Evolutionary conservation across 2,888 invertebrate species (phyloP).

Genomic region (Catocala sponsa): DNA sequence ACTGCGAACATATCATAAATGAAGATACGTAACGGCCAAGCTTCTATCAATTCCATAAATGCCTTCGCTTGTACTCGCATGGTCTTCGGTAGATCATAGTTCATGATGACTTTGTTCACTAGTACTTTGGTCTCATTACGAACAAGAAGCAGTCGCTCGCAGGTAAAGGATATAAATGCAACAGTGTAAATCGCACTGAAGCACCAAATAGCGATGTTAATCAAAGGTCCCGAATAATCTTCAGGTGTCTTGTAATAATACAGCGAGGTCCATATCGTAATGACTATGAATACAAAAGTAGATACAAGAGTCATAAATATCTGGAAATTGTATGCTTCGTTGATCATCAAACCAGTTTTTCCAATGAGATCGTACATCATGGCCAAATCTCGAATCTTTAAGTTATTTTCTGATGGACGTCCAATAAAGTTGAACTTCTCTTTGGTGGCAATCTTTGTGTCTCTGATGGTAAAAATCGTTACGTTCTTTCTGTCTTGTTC

Average conservation of each 20-base stretch:
- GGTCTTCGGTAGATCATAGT: slow-evolving; percentile 66
- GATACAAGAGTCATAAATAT: slow-evolving; percentile 70
- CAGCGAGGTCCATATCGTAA: slow-evolving; percentile 67
- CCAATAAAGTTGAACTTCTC: slow-evolving; percentile 56
- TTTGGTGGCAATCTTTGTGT: slow-evolving; percentile 38
- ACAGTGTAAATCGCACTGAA: slow-evolving; percentile 58
- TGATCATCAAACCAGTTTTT: slow-evolving; percentile 60
- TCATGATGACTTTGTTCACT: slow-evolving; percentile 72
- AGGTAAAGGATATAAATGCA: slow-evolving; percentile 61
- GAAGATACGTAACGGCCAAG: slow-evolving; percentile 66
- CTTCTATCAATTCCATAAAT: slow-evolving; percentile 72
- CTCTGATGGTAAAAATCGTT: slow-evolving; percentile 52
- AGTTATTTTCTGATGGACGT: slow-evolving; percentile 50
- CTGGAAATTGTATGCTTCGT: slow-evolving; percentile 70
- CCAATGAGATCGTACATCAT: slow-evolving; percentile 64
- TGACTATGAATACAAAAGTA: slow-evolving; percentile 67
- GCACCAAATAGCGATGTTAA: slow-evolving; percentile 62
- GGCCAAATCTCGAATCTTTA: slow-evolving; percentile 65
- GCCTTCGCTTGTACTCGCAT: slow-evolving; percentile 72
- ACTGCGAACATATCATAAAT: slow-evolving; percentile 74
- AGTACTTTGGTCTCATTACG: slow-evolving; percentile 64
- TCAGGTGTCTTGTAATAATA: slow-evolving; percentile 56
- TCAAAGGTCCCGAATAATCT: slow-evolving; percentile 47
- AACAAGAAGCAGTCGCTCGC: slow-evolving; percentile 61
- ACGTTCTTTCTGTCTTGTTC: slow-evolving; percentile 43